Conservation (phyloP, 2,797 vertebrate species). For the Enteromius radiatus region DNA sequence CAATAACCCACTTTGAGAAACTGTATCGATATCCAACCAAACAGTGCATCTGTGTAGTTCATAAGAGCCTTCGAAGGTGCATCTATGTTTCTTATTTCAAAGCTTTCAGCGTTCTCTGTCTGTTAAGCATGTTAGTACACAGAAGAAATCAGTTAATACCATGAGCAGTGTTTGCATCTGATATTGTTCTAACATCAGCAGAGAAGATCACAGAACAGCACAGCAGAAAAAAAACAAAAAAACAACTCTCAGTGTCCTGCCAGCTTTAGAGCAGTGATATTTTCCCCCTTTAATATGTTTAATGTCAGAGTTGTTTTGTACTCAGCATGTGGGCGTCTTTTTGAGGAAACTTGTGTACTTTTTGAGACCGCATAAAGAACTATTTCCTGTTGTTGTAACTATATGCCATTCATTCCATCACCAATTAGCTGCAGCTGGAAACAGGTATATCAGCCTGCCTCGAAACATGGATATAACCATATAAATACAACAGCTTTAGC, state of each 20-base stretch:
- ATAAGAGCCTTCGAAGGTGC: background rate
- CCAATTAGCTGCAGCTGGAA: slow-evolving; percentile 54
- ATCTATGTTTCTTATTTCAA: background rate
- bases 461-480: slow-evolving; percentile 13
- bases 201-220: background rate
- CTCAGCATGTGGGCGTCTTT: slow-evolving; percentile 44
- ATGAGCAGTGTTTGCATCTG: background rate
- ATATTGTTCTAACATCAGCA: background rate
- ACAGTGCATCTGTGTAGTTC: slow-evolving; percentile 15
- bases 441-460: slow-evolving; percentile 36
- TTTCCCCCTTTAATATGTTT: slow-evolving; percentile 44
- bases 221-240: background rate
- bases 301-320: slow-evolving; percentile 51
- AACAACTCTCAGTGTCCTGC: background rate
- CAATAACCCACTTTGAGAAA: background rate
- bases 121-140: background rate
- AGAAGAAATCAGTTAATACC: background rate
- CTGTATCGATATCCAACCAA: background rate
- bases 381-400: slow-evolving; percentile 63
- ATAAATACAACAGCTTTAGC: slow-evolving; percentile 8
- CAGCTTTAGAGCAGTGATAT: slow-evolving; percentile 45
- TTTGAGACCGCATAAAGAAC: slow-evolving; percentile 48
- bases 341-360: slow-evolving; percentile 51
- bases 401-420: slow-evolving; percentile 57
- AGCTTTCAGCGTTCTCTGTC: background rate